These are phyloP conservation scores for Monodelphis domestica DNA, from an alignment of 2,797 vertebrate species.

Conservation along the genomic window DNA sequence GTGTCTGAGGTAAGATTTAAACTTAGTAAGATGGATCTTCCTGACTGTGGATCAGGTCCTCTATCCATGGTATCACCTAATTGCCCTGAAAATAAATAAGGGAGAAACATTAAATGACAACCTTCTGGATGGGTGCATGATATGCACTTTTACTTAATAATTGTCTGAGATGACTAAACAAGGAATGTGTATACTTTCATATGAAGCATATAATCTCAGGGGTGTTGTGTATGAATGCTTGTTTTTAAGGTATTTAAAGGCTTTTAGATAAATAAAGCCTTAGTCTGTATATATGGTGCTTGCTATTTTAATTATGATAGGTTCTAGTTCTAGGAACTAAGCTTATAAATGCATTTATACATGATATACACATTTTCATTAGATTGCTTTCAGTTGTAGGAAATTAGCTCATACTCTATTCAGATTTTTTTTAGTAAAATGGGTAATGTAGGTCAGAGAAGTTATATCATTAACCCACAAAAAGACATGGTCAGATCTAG, in stretches of 20 bases:
- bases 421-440: not conserved
- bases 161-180: not conserved
- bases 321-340: not conserved
- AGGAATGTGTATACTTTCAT: not conserved
- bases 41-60: not conserved
- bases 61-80: not conserved
- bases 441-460: not conserved
- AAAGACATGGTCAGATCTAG: constrained; percentile 14
- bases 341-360: not conserved
- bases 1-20: not conserved
- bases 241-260: not conserved
- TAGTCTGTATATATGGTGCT: not conserved
- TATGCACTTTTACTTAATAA: not conserved
- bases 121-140: not conserved
- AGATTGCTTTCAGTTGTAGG: not conserved
- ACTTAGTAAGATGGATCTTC: not conserved
- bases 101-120: not conserved
- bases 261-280: not conserved
- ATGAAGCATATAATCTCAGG: not conserved
- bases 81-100: not conserved
- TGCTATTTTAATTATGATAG: not conserved
- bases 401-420: not conserved
- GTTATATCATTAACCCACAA: constrained; percentile 4
- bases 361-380: not conserved
- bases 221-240: not conserved